Evolutionary conservation across 2,888 invertebrate species (phyloP).

Genomic region (Strigamia transsilvanica): DNA sequence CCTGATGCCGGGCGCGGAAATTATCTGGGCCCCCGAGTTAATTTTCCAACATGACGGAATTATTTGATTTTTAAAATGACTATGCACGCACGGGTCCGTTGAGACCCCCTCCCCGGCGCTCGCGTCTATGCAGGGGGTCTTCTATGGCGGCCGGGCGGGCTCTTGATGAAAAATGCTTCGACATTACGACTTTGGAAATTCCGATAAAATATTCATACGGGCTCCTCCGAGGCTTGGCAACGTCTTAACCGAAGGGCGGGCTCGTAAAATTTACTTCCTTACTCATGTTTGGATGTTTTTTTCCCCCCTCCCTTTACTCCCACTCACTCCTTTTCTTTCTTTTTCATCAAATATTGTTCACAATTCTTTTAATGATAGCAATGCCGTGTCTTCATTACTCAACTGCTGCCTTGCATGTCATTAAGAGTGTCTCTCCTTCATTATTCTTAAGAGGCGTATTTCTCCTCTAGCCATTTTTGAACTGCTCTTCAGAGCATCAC

Average conservation of each 20-base stretch:
- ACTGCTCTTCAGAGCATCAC: conserved; percentile 51
- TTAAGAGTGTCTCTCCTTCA: conserved; percentile 52
- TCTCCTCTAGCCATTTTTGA: conserved; percentile 53
- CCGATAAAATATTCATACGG: conserved; percentile 53
- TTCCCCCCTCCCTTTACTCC: conserved; percentile 27
- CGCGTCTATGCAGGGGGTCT: conserved; percentile 42
- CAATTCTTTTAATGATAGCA: conserved; percentile 53
- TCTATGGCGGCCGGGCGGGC: conserved; percentile 46
- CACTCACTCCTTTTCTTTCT: conserved; percentile 21
- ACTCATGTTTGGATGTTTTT: conserved; percentile 37
- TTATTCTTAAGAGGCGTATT: conserved; percentile 54
- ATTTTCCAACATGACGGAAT: conserved; percentile 54
- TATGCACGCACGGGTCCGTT: conserved; percentile 49
- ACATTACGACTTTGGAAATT: conserved; percentile 53
- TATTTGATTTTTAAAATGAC: conserved; percentile 54
- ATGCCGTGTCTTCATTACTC: conserved; percentile 51
- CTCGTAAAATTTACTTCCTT: conserved; percentile 51
- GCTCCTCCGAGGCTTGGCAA: conserved; percentile 42
- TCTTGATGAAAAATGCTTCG: conserved; percentile 53
- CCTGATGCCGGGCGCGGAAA: conserved; percentile 50
- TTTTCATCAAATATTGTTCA: conserved; percentile 53
- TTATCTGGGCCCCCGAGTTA: conserved; percentile 55
- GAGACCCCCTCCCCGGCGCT: conserved; percentile 40
- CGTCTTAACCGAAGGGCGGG: conserved; percentile 51
- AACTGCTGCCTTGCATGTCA: conserved; percentile 44